These are phyloP conservation scores for Pogonus chalceus DNA, from an alignment of 1,140 invertebrate species.

Conservation along the genomic window DNA sequence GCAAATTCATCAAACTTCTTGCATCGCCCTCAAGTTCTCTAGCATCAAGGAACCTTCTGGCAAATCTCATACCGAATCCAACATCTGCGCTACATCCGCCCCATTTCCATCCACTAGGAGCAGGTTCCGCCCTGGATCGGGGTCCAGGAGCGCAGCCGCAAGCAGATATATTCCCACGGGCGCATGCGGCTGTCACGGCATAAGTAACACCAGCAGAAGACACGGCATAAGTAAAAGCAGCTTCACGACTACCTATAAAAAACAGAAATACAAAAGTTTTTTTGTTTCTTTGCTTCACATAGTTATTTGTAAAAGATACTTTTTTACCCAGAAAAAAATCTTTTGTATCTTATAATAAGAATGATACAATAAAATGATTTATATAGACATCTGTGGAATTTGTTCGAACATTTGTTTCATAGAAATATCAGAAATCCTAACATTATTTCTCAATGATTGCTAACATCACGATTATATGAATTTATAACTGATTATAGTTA, in stretches of 20 bases:
- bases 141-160: constrained; percentile 69
- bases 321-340: too few species aligned
- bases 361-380: too few species aligned
- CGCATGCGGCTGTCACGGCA: constrained; percentile 82
- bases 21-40: constrained; percentile 74
- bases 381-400: too few species aligned
- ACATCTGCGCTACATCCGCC: constrained; percentile 79
- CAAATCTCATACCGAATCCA: constrained; percentile 64
- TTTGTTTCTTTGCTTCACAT: too few species aligned
- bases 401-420: too few species aligned
- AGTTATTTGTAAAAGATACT: too few species aligned
- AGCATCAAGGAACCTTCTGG: constrained; percentile 73
- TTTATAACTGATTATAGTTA: too few species aligned
- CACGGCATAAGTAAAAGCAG: constrained; percentile 85
- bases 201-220: constrained; percentile 83
- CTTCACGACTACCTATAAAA: constrained; percentile 74
- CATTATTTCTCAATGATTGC: too few species aligned
- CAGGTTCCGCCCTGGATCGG: constrained; percentile 23
- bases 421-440: too few species aligned
- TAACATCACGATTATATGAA: too few species aligned
- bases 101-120: constrained; percentile 61
- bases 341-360: too few species aligned
- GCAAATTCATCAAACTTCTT: constrained; percentile 88
- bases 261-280: too few species aligned
- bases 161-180: constrained; percentile 73